Base-by-base conservation (phyloP, 2,888 invertebrate genomes). In the Clepsis dumicolana region DNA sequence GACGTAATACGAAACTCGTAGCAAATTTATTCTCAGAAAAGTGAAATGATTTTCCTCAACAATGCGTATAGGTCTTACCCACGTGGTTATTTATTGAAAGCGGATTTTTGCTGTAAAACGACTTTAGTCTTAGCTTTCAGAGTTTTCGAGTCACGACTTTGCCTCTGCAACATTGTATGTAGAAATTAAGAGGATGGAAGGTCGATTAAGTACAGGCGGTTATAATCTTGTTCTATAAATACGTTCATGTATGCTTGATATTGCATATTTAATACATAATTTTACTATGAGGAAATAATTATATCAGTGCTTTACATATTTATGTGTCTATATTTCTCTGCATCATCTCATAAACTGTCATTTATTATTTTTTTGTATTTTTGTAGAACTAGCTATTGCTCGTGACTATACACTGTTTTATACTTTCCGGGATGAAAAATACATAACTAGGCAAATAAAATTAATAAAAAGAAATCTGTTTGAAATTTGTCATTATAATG, bases 91-190 rank as follows among this genome's bases (percentile, higher is more conserved):
- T 3, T 16, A 53, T 53, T 53, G 54, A 25, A 25, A 54, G n/a
- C 4, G 7, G 29, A 16, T 8, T 54, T 53, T 54, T 29, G 16
- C 14, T 18, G 14, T 16, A 10, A 29, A 29, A n/a, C 29, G 14
- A 29, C 24, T 27, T 8, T 29, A 29, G 29, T 25, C 24, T 35
- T 25, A 25, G 41, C 59, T 59, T 59, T 38, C 35, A 24, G n/a
- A 16, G 54, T 29, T 54, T 53, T 54, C 54, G 7, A 59, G 59
- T 41, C 59, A 41, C 38, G 59, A 59, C 41, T 56, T 56, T 38
- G 16, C 57, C 57, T 2, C 57, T 59, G 41, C 59, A 59, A 59
- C 59, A 41, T 10, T 59, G 59, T 59, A 57, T 38, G 56, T 41
- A 59, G 59, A 59, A 59, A 59, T 59, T 59, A 59, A 18, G 24